Percentiles rank a stretch among this genome's conserved stretches.
Evolutionary conservation across 2,888 invertebrate species (phyloP).

Genomic region (Sesia bembeciformis): DNA sequence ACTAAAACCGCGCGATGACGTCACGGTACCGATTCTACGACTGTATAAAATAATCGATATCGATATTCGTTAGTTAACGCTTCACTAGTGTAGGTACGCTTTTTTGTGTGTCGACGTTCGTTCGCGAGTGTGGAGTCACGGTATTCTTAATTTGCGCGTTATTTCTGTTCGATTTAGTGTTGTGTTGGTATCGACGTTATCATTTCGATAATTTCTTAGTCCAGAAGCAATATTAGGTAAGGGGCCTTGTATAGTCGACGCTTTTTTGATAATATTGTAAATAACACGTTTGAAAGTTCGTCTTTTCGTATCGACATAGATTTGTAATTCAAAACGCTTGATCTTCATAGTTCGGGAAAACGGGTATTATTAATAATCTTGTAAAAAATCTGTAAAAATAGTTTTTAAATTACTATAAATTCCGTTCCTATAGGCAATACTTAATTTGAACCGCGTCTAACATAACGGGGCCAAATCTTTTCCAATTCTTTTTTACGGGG

Average conservation of each 20-base stretch:
- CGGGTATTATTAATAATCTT: slow-evolving; percentile 30
- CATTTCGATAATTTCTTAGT: slow-evolving; percentile 12
- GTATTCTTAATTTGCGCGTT: slow-evolving; percentile 42
- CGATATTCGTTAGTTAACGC: slow-evolving; percentile 21
- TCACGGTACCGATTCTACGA: slow-evolving; percentile 29
- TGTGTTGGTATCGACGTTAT: not conserved
- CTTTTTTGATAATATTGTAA: slow-evolving; percentile 6
- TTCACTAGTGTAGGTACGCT: slow-evolving; percentile 42
- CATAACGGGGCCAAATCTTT: slow-evolving; percentile 46
- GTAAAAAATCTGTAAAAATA: slow-evolving; percentile 16
- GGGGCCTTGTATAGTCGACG: slow-evolving; percentile 12
- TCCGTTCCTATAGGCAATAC: slow-evolving; percentile 50
- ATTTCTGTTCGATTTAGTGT: slow-evolving; percentile 9
- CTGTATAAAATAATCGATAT: slow-evolving; percentile 44
- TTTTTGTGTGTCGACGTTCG: slow-evolving; percentile 53
- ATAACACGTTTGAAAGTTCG: slow-evolving; percentile 8
- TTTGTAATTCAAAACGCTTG: no score
- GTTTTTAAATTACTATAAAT: slow-evolving; percentile 7
- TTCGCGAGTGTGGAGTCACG: slow-evolving; percentile 23
- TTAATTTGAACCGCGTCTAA: slow-evolving; percentile 17
- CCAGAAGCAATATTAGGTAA: slow-evolving; percentile 47
- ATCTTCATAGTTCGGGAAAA: slow-evolving; percentile 28
- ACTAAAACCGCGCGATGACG: slow-evolving; percentile 48
- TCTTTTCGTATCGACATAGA: slow-evolving; percentile 3
- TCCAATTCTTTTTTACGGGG: slow-evolving; percentile 14